phyloP scores from a whole-genome alignment of 2,888 invertebrate species.

The Dynastes hyllus region DNA sequence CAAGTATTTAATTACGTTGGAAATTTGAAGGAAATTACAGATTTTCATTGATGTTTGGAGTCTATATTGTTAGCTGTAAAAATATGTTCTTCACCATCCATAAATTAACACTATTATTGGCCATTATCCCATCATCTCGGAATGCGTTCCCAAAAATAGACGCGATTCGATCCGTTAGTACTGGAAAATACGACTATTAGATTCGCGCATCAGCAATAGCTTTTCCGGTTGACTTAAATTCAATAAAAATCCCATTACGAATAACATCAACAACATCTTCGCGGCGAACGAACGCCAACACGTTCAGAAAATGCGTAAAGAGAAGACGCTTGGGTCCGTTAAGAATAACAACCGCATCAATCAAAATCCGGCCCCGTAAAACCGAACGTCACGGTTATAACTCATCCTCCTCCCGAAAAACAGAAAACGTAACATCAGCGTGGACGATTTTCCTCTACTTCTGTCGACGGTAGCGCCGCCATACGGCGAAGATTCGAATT shows the following conservation, averaged over 20 bases:
- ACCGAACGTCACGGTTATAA: conserved; percentile 25
- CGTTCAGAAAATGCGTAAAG: not conserved
- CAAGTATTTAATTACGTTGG: no score
- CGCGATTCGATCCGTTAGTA: no score
- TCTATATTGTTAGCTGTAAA: no score
- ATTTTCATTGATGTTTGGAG: no score
- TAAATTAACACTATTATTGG: no score
- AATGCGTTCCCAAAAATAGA: no score
- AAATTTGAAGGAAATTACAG: no score
- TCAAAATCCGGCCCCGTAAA: conserved; percentile 25
- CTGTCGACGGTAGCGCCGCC: conserved; percentile 9
- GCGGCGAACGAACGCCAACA: not conserved
- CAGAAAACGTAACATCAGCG: not conserved
- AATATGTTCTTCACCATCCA: no score
- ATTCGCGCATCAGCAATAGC: conserved; percentile 28
- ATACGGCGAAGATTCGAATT: conserved; percentile 29
- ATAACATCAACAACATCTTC: conserved; percentile 24
- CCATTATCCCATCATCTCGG: no score
- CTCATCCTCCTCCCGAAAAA: conserved; percentile 36
- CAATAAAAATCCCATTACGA: conserved; percentile 45
- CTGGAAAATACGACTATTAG: conserved; percentile 12
- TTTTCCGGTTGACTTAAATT: conserved; percentile 35
- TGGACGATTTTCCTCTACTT: conserved; percentile 14
- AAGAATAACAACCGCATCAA: conserved; percentile 36
- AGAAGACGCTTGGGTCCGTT: conserved; percentile 10